Evolutionary conservation across 2,113 vertebrate species (phyloP).

Genomic region (Todiramphus saurophagus): DNA sequence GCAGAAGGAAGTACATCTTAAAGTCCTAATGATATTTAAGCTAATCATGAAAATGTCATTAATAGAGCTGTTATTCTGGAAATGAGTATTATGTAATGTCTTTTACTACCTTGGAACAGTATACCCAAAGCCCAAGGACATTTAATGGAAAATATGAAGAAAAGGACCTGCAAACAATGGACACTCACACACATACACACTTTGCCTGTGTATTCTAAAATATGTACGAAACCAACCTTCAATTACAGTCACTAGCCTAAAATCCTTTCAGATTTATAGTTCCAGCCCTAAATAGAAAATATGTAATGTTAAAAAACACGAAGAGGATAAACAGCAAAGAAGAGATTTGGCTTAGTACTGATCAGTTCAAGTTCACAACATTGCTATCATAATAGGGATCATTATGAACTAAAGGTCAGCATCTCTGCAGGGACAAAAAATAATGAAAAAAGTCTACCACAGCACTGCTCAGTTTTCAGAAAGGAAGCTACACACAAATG

Average conservation of each 20-base stretch:
- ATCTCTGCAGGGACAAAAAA: neutral
- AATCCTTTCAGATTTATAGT: neutral
- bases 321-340: neutral
- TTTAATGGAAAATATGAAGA: neutral
- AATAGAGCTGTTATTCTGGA: neutral
- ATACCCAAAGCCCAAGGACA: neutral
- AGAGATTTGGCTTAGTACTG: neutral
- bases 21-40: neutral
- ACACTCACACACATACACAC: too few species aligned
- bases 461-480: neutral
- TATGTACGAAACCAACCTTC: neutral
- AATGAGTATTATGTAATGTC: neutral
- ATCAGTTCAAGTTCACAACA: neutral
- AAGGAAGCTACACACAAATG: neutral
- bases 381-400: neutral
- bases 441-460: neutral
- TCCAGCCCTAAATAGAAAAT: neutral
- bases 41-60: neutral
- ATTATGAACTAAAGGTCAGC: constrained; percentile 22
- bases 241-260: neutral
- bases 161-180: neutral
- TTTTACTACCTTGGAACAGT: neutral
- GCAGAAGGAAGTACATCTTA: neutral
- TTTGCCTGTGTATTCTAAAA: neutral
- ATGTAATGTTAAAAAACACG: neutral